These are phyloP conservation scores for Antheraea yamamai DNA, from an alignment of 2,888 invertebrate species.

Conservation along the genomic window DNA sequence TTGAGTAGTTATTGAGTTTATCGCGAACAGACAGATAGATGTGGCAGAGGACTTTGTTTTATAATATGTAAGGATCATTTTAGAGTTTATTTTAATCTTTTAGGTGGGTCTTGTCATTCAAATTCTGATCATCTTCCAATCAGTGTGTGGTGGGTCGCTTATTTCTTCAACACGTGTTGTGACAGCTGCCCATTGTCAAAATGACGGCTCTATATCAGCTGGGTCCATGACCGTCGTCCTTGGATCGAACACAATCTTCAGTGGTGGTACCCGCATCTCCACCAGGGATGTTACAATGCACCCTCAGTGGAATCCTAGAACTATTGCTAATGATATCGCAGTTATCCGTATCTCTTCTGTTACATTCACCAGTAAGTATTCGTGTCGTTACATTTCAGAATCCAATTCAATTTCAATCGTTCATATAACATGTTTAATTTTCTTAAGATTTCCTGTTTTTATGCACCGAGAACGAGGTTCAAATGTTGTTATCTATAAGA, in stretches of 20 bases:
- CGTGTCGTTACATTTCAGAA: no score
- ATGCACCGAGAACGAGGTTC: no score
- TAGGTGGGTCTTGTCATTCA: slow-evolving; percentile 48
- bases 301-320: slow-evolving; percentile 30
- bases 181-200: slow-evolving; percentile 39
- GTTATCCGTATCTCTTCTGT: slow-evolving; percentile 38
- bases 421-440: no score
- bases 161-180: slow-evolving; percentile 27
- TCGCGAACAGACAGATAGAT: no score
- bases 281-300: slow-evolving; percentile 29
- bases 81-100: slow-evolving; percentile 6
- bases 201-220: slow-evolving; percentile 33
- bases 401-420: no score
- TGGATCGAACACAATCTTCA: slow-evolving; percentile 36
- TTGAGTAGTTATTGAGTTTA: no score
- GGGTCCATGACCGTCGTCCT: slow-evolving; percentile 34
- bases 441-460: no score
- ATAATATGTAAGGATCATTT: no score
- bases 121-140: slow-evolving; percentile 37
- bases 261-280: slow-evolving; percentile 33
- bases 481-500: no score
- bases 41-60: no score
- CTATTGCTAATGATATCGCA: slow-evolving; percentile 35
- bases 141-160: slow-evolving; percentile 42
- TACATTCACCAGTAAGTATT: slow-evolving; percentile 34